Conservation (phyloP, 1,140 invertebrate genomes). For the Bacillus rossius region DNA sequence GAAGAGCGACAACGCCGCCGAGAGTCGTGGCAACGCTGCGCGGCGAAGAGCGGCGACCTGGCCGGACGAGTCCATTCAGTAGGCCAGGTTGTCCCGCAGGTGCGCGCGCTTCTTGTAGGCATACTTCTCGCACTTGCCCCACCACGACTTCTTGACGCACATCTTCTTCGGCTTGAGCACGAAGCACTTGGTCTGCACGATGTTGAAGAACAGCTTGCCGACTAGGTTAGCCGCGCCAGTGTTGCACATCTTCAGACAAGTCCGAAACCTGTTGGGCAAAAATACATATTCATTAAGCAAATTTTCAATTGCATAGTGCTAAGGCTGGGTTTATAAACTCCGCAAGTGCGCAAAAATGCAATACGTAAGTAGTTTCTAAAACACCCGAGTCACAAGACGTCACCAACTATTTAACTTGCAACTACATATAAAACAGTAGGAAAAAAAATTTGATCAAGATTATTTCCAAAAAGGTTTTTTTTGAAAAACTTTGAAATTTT, state of each 20-base stretch:
- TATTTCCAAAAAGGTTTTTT: too few species aligned
- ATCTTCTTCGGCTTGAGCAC: constrained; percentile 69
- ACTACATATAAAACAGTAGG: too few species aligned
- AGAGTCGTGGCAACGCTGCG: background rate
- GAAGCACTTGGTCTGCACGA: constrained; percentile 90
- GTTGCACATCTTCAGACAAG: constrained; percentile 81
- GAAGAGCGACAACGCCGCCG: too few species aligned
- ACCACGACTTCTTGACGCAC: constrained; percentile 71
- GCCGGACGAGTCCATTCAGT: constrained; percentile 30
- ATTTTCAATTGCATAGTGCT: too few species aligned
- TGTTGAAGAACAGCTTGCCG: constrained; percentile 90
- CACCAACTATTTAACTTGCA: too few species aligned
- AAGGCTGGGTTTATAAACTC: too few species aligned
- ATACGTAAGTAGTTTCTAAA: too few species aligned
- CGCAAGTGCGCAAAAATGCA: too few species aligned
- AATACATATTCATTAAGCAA: constrained; percentile 17
- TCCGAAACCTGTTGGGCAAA: constrained; percentile 70
- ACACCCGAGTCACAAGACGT: too few species aligned
- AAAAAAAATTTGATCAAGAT: too few species aligned
- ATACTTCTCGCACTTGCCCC: constrained; percentile 72
- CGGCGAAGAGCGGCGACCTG: background rate
- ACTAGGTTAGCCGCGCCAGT: constrained; percentile 83
- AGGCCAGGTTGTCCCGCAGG: constrained; percentile 65
- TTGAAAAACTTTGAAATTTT: too few species aligned
- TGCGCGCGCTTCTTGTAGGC: constrained; percentile 65